Base-by-base conservation (phyloP, 2,113 vertebrate genomes). In the Heterotis niloticus region DNA sequence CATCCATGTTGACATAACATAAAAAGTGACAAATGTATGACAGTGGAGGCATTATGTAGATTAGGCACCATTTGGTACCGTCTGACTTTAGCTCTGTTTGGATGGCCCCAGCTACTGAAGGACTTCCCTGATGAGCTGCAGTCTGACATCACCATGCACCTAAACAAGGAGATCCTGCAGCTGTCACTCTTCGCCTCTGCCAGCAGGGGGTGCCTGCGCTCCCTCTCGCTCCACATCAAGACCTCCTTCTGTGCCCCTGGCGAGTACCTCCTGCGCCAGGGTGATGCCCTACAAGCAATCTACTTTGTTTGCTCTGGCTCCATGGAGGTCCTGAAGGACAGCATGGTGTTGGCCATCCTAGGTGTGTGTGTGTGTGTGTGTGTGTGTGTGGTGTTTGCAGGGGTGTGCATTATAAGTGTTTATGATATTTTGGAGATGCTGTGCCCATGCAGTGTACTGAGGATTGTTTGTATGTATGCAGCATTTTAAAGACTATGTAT, bases 301-400 rank as follows among this genome's bases (percentile, higher is more conserved):
- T 99, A 97, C 88, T 96, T 99, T 13, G 97, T 99, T 76, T 99
- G 98, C 91, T 99, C 98, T 1, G 98, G 98, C 69, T 99, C 97
- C 86, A 99, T 99, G 98, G 98, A 99, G 88, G 97, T 99, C 65
- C 93, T 99, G 62, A 99, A 98, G 85, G 96, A 98, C 75, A 94
- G 94, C 90, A 98, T 95, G 85, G 97, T 99, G 83, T 91, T 98
- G 84, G 97, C 97, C 28, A 99, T 99, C 82, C 93, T 98, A n/a
- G 97, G 97, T 98, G 94, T 0, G 96, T 87, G 78, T 17, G 57
- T 23, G 26, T 84, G 51, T 44, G 64, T 29, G 67, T 80, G 44
- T 77, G 67, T 76, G 66, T 77, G 75, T 68, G 64, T 20, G 18
- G 62, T 57, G 51, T 9, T 3, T 20, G 34, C 54, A 44, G 2